Evolutionary conservation across 2,797 vertebrate species (phyloP), one percentile per base, ranked within the genome.

Genomic region (Microtus californicus): DNA sequence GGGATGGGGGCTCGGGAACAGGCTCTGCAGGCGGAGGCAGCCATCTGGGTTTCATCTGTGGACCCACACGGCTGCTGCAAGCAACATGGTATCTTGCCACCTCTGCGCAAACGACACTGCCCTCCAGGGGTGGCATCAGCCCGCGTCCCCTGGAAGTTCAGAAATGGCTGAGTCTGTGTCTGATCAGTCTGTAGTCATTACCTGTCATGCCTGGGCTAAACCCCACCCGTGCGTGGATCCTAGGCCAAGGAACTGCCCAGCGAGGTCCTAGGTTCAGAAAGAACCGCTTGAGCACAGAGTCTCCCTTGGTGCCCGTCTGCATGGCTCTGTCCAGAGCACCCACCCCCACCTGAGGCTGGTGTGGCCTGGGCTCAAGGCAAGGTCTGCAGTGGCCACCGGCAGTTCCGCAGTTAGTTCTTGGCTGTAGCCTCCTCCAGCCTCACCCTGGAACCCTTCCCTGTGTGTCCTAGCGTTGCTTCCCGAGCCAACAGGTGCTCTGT

Each of bases 161-260:
- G 27, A 43, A 17, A 77, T 2, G 19, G 40, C 48, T 34, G 17
- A 61, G 31, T 51, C 21, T 11, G 0, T 8, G 45, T 65, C 40
- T 34, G 0, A 11, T 43, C 12, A 37, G 2, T 63, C 31, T 37
- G 4, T 21, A 1, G 11, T 56, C 27, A 0, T 25, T 14, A 1
- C 76, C 5, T 12, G 0, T 17, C 54, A 23, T 59, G 51, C 40
- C 54, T 73, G 37, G 43, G 37, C 85, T 3, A 2, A 19, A 27
- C 73, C 25, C 48, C 15, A 15, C 21, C 56, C 2, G 0, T 19
- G 1, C 4, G 0, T 19, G 1, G 71, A 15, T 29, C 69, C 29
- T 0, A 4, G 48, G 37, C 31, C 12, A 2, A 31, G 13, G 71
- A 40, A 2, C 19, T 73, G 61, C 43, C 29, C 5, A 8, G 0